phyloP scores from a whole-genome alignment of 2,113 vertebrate species.

The Phaethon lepturus region DNA sequence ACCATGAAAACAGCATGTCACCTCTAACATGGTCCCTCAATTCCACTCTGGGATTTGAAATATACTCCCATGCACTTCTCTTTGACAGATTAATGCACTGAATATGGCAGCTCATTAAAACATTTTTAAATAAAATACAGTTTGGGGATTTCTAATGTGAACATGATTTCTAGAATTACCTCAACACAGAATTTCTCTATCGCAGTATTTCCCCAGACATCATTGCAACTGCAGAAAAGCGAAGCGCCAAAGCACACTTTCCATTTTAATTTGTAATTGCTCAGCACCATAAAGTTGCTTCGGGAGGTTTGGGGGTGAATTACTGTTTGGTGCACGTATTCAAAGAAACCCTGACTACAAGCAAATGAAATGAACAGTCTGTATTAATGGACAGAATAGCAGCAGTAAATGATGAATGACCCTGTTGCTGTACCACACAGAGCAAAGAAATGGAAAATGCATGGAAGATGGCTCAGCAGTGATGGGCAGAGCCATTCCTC shows the following conservation, averaged over 20 bases:
- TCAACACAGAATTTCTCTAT: slow-evolving; percentile 23
- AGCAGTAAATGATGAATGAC: neutral
- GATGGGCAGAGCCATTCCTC: neutral
- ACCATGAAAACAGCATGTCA: neutral
- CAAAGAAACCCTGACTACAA: slow-evolving; percentile 33
- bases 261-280: slow-evolving; percentile 65
- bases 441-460: neutral
- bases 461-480: neutral
- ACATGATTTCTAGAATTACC: slow-evolving; percentile 59
- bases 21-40: neutral
- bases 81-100: slow-evolving; percentile 48
- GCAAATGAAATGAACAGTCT: slow-evolving; percentile 42
- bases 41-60: neutral
- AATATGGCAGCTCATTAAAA: slow-evolving; percentile 44
- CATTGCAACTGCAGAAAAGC: slow-evolving; percentile 18
- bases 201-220: slow-evolving; percentile 37
- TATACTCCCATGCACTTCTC: slow-evolving; percentile 25
- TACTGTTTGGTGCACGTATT: slow-evolving; percentile 27
- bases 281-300: slow-evolving; percentile 35
- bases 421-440: neutral
- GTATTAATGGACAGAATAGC: neutral
- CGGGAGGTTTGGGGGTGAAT: slow-evolving; percentile 1
- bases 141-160: slow-evolving; percentile 53
- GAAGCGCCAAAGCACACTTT: slow-evolving; percentile 42
- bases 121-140: slow-evolving; percentile 52